Evolutionary conservation across 2,797 vertebrate species (phyloP).

Genomic region (Coilia nasus): DNA sequence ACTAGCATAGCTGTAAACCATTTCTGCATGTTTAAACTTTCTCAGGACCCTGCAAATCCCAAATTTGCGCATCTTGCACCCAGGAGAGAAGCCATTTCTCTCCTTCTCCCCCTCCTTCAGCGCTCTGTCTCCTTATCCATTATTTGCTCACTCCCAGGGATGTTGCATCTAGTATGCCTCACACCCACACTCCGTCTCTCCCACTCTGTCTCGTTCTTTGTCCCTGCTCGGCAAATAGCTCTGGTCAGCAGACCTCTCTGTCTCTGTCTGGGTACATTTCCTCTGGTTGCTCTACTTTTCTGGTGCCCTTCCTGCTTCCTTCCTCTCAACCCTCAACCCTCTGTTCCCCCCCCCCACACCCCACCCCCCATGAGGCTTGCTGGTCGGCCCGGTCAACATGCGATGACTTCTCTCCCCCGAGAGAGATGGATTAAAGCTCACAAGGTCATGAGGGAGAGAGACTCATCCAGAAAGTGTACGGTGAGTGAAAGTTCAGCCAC

Average conservation of each 20-base stretch:
- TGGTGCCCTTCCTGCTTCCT: not conserved
- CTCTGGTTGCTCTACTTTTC: conserved; percentile 11
- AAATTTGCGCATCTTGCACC: conserved; percentile 58
- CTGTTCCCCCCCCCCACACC: conserved; percentile 38
- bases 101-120: conserved; percentile 47
- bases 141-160: not conserved
- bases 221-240: conserved; percentile 56
- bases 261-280: conserved; percentile 25
- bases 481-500: conserved; percentile 72
- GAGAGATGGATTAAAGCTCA: conserved; percentile 46
- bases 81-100: conserved; percentile 57
- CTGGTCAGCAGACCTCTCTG: conserved; percentile 50
- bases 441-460: conserved; percentile 53
- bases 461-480: conserved; percentile 56
- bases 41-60: conserved; percentile 66
- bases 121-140: conserved; percentile 29
- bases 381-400: not conserved
- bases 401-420: not conserved
- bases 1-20: conserved; percentile 61
- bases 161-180: conserved; percentile 51
- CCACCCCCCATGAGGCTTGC: conserved; percentile 11
- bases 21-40: conserved; percentile 74
- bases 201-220: conserved; percentile 68
- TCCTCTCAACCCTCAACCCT: not conserved
- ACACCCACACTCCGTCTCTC: conserved; percentile 68